Evolutionary conservation across 2,888 invertebrate genomes (phyloP).

Genomic region (Apoda limacodes): DNA sequence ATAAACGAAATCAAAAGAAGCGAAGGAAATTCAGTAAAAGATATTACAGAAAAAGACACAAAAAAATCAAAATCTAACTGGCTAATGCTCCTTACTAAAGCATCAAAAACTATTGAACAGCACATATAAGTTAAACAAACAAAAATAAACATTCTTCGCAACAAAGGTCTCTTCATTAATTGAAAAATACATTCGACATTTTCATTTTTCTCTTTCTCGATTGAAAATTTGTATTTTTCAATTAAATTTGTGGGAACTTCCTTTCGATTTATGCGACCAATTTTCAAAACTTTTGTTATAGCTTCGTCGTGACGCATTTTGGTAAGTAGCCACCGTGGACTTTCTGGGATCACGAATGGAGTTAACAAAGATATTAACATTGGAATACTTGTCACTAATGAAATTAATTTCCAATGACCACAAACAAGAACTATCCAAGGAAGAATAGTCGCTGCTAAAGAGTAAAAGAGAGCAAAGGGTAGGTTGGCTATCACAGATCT

Average conservation of each 20-base stretch:
- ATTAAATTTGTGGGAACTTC: constrained; percentile 29
- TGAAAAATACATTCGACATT: constrained; percentile 23
- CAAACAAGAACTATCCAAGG: constrained; percentile 47
- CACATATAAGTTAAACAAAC: constrained; percentile 36
- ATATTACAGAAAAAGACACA: constrained; percentile 42
- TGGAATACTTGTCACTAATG: constrained; percentile 40
- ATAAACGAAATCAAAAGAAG: constrained; percentile 35
- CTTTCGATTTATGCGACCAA: constrained; percentile 37
- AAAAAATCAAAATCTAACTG: constrained; percentile 42
- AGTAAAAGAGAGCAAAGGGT: constrained; percentile 40
- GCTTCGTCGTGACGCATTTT: constrained; percentile 40
- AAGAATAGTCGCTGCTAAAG: constrained; percentile 26
- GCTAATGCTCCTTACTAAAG: constrained; percentile 37
- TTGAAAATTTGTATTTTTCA: constrained; percentile 30
- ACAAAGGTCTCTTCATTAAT: constrained; percentile 29
- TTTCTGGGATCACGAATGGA: constrained; percentile 42
- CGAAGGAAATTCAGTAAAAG: constrained; percentile 46
- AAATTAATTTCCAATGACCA: constrained; percentile 39
- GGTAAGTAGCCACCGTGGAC: constrained; percentile 44
- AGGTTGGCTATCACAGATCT: constrained; percentile 41
- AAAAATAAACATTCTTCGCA: constrained; percentile 34
- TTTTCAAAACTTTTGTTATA: constrained; percentile 31
- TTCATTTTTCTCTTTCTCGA: constrained; percentile 16
- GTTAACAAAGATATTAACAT: constrained; percentile 33
- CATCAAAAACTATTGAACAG: constrained; percentile 35